Evolutionary conservation across 2,888 invertebrate species (phyloP), one percentile per base, ranked within the genome.

Genomic region (Dynastes hyllus): DNA sequence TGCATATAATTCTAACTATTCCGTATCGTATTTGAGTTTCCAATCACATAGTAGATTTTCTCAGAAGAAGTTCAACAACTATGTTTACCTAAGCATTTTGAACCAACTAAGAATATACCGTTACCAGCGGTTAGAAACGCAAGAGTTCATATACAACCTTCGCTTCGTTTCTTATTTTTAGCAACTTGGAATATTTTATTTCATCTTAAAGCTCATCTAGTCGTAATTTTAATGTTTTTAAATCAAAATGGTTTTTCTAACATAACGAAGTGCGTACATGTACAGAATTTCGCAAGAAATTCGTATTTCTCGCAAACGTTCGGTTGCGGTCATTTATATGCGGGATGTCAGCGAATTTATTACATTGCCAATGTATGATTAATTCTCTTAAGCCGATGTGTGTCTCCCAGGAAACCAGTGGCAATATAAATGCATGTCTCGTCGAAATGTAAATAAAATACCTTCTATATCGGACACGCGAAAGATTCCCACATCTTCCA

Each of bases 331-430:
- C 45, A 70, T 70, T 70, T 53, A 70, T 53, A 70, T 70, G 70
- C 70, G 53, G 29, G 32, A 53, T 53, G 70, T 53, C 51, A 8
- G 70, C 53, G 53, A 53, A 70, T 70, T 27, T 70, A 70, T 70
- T 53, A 53, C 70, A 70, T 70, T 53, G 70, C 70, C 53, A 53
- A 53, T 53, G 70, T 70, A 70, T 70, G 70, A 70, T 70, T 70
- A 70, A 70, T 70, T 70, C 70, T 70, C 22, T 67, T 22, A 67
- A 37, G 66, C n/a, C 66, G 22, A 67, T 67, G 66, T 67, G 66
- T 67, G 66, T 67, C 66, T 67, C 66, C 66, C 45, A 45, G 66
- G 66, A 67, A 67, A 67, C 40, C 40, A 40, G 45, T 9, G 32
- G 16, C 45, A 22, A 67, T 67, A 67, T 40, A 67, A 67, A 67